These are phyloP conservation scores for Caenorhabditis remanei DNA, from an alignment of 1,140 invertebrate species.

Conservation along the genomic window DNA sequence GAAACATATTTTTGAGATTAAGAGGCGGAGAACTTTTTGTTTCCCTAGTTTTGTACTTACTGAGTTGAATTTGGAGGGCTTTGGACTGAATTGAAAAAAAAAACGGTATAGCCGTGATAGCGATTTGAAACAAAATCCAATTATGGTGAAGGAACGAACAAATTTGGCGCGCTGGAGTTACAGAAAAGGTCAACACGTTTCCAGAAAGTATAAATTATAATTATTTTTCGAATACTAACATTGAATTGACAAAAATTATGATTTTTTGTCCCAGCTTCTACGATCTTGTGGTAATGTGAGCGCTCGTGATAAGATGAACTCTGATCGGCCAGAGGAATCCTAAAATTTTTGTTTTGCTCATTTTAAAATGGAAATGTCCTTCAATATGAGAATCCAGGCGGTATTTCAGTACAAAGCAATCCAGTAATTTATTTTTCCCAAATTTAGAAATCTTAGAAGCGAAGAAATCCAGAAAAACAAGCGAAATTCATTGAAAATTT, in stretches of 20 bases:
- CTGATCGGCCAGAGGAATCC: not conserved
- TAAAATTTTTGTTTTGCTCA: not conserved
- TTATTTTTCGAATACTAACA: too few species aligned
- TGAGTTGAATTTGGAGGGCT: too few species aligned
- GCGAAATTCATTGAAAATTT: conserved; percentile 21
- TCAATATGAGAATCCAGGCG: too few species aligned
- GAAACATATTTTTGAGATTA: not conserved
- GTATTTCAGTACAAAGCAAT: too few species aligned
- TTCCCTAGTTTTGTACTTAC: too few species aligned
- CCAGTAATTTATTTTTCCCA: not conserved
- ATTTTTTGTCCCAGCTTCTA: not conserved
- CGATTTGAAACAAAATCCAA: too few species aligned
- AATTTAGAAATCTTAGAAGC: not conserved
- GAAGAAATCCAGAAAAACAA: conserved; percentile 16
- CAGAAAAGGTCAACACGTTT: too few species aligned
- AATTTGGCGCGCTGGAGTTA: not conserved
- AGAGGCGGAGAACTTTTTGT: not conserved
- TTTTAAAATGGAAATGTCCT: too few species aligned
- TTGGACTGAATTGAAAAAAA: too few species aligned
- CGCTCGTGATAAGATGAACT: conserved; percentile 9
- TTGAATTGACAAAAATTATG: too few species aligned
- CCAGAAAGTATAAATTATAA: too few species aligned
- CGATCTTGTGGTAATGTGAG: not conserved
- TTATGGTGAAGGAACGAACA: not conserved
- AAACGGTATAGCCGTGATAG: too few species aligned